These are phyloP conservation scores for Sycobia sp. DNA, from an alignment of 1,140 invertebrate species.

Conservation along the genomic window DNA sequence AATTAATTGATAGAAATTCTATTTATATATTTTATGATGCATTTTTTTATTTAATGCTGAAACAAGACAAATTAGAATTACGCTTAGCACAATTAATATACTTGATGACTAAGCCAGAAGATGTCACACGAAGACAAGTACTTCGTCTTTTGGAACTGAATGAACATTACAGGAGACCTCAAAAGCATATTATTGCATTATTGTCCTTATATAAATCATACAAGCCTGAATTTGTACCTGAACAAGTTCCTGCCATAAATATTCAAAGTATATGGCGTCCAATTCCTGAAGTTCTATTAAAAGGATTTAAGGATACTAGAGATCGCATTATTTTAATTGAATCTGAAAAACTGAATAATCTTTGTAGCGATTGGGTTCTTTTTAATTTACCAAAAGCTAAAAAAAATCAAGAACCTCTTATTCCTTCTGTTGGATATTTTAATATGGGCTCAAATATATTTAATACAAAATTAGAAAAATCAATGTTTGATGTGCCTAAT, in stretches of 20 bases:
- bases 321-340: constrained; percentile 35
- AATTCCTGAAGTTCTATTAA: constrained; percentile 46
- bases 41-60: constrained; percentile 48
- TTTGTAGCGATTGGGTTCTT: constrained; percentile 44
- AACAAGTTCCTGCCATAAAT: constrained; percentile 52
- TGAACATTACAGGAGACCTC: constrained; percentile 36
- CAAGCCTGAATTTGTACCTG: constrained; percentile 59
- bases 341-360: background rate
- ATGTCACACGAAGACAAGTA: constrained; percentile 55
- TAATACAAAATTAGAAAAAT: constrained; percentile 45
- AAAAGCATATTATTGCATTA: constrained; percentile 49
- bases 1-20: constrained; percentile 45
- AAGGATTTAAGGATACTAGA: constrained; percentile 48
- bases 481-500: constrained; percentile 53
- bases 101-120: constrained; percentile 53
- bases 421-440: constrained; percentile 53
- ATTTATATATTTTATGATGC: constrained; percentile 52
- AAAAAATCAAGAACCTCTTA: constrained; percentile 37
- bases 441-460: constrained; percentile 51
- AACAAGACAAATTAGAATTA: constrained; percentile 43
- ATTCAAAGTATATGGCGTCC: constrained; percentile 54
- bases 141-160: constrained; percentile 42
- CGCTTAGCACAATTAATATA: constrained; percentile 51
- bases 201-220: constrained; percentile 59
- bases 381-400: constrained; percentile 31